Conservation (phyloP, 2,888 invertebrate species). For the Chaetogeoica ovagalla region DNA sequence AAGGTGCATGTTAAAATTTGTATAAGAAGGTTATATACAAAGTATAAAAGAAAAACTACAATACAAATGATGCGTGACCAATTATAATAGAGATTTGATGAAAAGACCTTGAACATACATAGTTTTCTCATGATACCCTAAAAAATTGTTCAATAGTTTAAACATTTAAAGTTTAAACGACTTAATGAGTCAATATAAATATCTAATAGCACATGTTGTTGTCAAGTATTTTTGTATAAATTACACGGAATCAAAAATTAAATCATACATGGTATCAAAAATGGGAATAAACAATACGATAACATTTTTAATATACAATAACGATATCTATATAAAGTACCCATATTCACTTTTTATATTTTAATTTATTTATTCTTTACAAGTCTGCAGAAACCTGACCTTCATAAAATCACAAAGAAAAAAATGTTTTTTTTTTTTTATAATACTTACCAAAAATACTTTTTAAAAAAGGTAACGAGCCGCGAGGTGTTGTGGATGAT, state of each 20-base stretch:
- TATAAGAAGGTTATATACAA: conserved; percentile 38
- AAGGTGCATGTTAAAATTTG: conserved; percentile 29
- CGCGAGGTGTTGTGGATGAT: no score
- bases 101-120: conserved; percentile 44
- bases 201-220: conserved; percentile 8
- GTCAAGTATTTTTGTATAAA: not conserved
- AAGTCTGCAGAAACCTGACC: no score
- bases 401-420: no score
- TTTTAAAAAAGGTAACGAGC: no score
- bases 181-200: conserved; percentile 6
- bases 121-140: conserved; percentile 46
- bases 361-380: not conserved
- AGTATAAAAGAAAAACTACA: conserved; percentile 51
- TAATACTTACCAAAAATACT: no score
- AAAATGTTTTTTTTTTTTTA: no score
- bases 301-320: not conserved
- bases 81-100: conserved; percentile 45
- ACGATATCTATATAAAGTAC: not conserved
- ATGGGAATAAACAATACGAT: no score
- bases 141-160: conserved; percentile 36
- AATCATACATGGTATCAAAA: not conserved
- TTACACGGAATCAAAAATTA: not conserved
- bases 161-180: not conserved
- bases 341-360: not conserved
- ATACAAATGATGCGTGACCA: conserved; percentile 52